phyloP scores from a whole-genome alignment of 2,888 invertebrate genomes.

The Drosophila anomalata region DNA sequence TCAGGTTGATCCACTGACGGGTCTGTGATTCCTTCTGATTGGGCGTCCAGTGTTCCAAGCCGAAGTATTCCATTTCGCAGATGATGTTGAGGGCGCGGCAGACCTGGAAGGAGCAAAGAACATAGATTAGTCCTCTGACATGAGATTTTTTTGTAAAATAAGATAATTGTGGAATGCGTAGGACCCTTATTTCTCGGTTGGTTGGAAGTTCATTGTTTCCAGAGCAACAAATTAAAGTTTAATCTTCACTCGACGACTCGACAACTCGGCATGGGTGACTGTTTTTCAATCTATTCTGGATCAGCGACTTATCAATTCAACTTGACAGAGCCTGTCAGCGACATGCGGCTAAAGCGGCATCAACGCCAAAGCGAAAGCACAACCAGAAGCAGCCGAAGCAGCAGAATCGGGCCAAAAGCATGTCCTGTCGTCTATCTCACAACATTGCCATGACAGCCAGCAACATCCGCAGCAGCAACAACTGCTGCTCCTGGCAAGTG shows the following conservation, averaged over 20 bases:
- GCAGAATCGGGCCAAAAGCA: slow-evolving; percentile 25
- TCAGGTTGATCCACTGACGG: slow-evolving; percentile 93
- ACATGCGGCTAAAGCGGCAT: slow-evolving; percentile 15
- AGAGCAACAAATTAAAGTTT: slow-evolving; percentile 20
- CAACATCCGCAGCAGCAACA: slow-evolving; percentile 31
- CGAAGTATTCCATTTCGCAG: slow-evolving; percentile 95
- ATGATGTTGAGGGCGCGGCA: slow-evolving; percentile 92
- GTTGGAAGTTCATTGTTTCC: background rate
- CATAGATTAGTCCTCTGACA: background rate
- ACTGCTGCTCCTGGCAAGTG: slow-evolving; percentile 60
- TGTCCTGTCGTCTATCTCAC: slow-evolving; percentile 61
- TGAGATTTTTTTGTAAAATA: background rate
- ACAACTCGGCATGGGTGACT: background rate
- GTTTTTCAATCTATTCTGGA: slow-evolving; percentile 52
- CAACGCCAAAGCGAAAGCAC: background rate
- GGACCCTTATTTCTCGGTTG: background rate
- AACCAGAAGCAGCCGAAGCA: background rate
- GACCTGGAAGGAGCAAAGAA: slow-evolving; percentile 86
- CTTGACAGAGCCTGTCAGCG: slow-evolving; percentile 49
- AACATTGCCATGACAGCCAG: slow-evolving; percentile 63
- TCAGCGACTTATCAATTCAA: slow-evolving; percentile 52
- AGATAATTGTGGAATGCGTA: background rate
- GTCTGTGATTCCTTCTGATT: slow-evolving; percentile 87
- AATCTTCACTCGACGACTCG: slow-evolving; percentile 8
- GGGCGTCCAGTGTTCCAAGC: slow-evolving; percentile 87